Base-by-base conservation (phyloP, 2,797 vertebrate genomes). In the Helicolenus hilgendorfi region DNA sequence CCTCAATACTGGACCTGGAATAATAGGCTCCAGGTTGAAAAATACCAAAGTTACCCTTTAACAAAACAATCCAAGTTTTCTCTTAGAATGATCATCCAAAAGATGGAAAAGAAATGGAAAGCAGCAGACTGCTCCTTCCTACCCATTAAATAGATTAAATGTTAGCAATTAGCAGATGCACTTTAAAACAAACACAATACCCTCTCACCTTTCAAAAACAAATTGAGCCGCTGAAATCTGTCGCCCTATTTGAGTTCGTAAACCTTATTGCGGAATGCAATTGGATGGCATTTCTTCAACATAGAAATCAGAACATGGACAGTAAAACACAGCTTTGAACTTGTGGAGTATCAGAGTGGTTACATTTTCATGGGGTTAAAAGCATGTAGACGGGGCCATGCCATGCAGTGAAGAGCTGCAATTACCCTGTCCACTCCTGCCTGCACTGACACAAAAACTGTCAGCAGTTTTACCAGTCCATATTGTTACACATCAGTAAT, bases 361-460 rank as follows among this genome's bases (percentile, higher is more conserved):
- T 14, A 11, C 14, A 27, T 55, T 13, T 33, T 11, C 68, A 13
- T 2, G n/a, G 53, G 22, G 64, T 75, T 84, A 79, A 84, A 76
- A 59, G 69, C 73, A 7, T 45, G 15, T 45, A 45, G 41, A 45
- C 4, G 53, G n/a, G 53, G 53, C 10, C 27, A 1, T 9, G 59
- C 9, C 64, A 77, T 65, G 62, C 65, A 31, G 62, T 5, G 55
- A 71, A 68, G 41, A 72, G 77, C 77, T 56, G 33, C 8, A 67
- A 82, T 89, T 49, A 87, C 38, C 64, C 27, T 20, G 67, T 77
- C 59, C 38, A 15, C 29, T 24, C 26, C 64, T 59, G 45, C 13
- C 5, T 49, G 58, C 5, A 13, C 2, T 2, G 24, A 76, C 10
- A 36, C 58, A 7, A 60, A 56, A 45, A 26, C 72, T 78, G n/a